These are phyloP conservation scores for Spheniscus humboldti DNA, from an alignment of 2,797 vertebrate species.

Conservation along the genomic window DNA sequence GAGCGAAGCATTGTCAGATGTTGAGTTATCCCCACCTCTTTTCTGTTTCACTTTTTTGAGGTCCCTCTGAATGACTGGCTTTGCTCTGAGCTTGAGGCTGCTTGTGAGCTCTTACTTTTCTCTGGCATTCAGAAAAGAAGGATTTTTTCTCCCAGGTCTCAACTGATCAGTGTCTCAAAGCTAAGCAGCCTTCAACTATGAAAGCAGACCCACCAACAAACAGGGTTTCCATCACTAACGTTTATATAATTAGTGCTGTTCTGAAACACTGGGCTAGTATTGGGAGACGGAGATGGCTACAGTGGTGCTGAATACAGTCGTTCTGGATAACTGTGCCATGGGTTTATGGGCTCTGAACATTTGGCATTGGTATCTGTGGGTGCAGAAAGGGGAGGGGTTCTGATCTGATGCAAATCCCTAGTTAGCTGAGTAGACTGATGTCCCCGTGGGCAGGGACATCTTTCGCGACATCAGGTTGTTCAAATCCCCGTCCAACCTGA, in stretches of 20 bases:
- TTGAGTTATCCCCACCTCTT: not conserved
- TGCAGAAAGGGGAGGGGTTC: not conserved
- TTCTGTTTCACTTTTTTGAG: not conserved
- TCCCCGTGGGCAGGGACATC: not conserved
- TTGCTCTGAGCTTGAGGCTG: not conserved
- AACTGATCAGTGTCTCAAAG: not conserved
- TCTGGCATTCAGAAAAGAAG: not conserved
- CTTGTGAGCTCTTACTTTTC: not conserved
- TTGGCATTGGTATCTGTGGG: not conserved
- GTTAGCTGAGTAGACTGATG: not conserved
- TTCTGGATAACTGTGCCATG: not conserved
- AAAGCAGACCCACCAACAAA: not conserved
- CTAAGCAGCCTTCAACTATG: not conserved
- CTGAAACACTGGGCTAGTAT: not conserved
- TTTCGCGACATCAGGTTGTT: not conserved
- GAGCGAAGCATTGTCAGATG: not conserved
- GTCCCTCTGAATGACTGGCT: not conserved
- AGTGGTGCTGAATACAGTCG: not conserved
- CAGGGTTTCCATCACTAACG: not conserved
- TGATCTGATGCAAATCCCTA: not conserved
- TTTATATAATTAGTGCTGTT: not conserved
- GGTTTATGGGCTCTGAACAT: not conserved
- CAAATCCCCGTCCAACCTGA: not conserved
- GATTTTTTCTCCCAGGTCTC: not conserved
- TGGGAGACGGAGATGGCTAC: not conserved